Evolutionary conservation across 2,888 invertebrate species (phyloP).

Genomic region (Dasypolia templi): DNA sequence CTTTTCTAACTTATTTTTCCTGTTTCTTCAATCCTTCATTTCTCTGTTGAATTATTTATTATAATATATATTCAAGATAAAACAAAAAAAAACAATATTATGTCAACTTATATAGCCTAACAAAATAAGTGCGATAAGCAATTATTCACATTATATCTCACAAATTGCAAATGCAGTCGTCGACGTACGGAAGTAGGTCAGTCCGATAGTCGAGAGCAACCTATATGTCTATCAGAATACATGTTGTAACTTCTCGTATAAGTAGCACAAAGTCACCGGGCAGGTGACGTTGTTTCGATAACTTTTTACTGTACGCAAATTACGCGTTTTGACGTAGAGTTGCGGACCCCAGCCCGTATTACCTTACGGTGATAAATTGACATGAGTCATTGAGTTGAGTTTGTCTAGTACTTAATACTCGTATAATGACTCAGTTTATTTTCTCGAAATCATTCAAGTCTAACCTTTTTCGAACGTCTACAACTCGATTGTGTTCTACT

Average conservation of each 20-base stretch:
- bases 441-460: constrained; percentile 16
- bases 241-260: constrained; percentile 41
- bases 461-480: not conserved
- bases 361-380: constrained; percentile 12
- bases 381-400: constrained; percentile 39
- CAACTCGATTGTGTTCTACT: not conserved
- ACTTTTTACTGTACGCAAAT: constrained; percentile 17
- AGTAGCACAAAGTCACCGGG: constrained; percentile 16
- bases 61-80: not conserved
- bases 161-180: constrained; percentile 56
- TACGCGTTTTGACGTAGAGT: too few relatives aligned
- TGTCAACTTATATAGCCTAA: not conserved
- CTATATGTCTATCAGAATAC: constrained; percentile 41
- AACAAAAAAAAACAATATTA: not conserved
- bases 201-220: constrained; percentile 51
- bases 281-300: constrained; percentile 9
- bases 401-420: not conserved
- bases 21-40: not conserved
- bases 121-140: constrained; percentile 35
- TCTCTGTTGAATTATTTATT: not conserved
- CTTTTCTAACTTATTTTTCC: not conserved
- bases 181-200: constrained; percentile 58
- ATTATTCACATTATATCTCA: constrained; percentile 44
- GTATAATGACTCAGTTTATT: constrained; percentile 15
- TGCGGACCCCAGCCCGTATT: too few relatives aligned